A percentile compares a stretch with the other conserved stretches of the same genome.
These are phyloP conservation scores for Beaufortia kweichowensis DNA, from an alignment of 2,113 vertebrate genomes.

Conservation along the genomic window DNA sequence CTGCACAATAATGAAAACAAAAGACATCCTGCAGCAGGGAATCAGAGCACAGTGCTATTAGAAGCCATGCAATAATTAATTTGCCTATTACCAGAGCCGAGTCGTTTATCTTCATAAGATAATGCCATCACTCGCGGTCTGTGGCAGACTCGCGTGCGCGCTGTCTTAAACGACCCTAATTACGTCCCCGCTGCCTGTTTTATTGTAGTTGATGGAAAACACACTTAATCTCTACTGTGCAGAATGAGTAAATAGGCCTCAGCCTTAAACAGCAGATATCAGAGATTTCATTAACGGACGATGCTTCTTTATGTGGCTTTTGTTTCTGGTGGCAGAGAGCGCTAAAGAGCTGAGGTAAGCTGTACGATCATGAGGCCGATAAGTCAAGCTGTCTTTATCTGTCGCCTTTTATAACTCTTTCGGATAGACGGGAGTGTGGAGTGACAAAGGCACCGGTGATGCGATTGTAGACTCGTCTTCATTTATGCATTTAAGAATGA, in stretches of 20 bases:
- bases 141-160: slow-evolving; percentile 67
- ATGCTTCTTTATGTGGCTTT: slow-evolving; percentile 52
- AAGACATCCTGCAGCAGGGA: slow-evolving; percentile 58
- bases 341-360: slow-evolving; percentile 32
- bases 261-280: slow-evolving; percentile 57
- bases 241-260: slow-evolving; percentile 58
- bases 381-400: slow-evolving; percentile 22
- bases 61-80: slow-evolving; percentile 75
- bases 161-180: slow-evolving; percentile 68
- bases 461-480: neutral
- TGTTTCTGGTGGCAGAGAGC: neutral
- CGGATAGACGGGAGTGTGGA: neutral
- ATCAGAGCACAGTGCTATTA: slow-evolving; percentile 64
- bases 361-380: slow-evolving; percentile 1
- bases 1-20: slow-evolving; percentile 59
- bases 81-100: slow-evolving; percentile 73
- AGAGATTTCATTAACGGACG: slow-evolving; percentile 58
- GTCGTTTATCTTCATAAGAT: slow-evolving; percentile 71
- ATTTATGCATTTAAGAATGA: neutral
- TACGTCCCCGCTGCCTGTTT: slow-evolving; percentile 65
- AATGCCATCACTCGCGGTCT: slow-evolving; percentile 69
- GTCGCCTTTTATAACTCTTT: neutral
- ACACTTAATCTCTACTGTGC: slow-evolving; percentile 62
- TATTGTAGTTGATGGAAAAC: slow-evolving; percentile 65
- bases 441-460: neutral